Evolutionary conservation across 2,113 vertebrate species (phyloP).

Genomic region (Sceloporus undulatus): DNA sequence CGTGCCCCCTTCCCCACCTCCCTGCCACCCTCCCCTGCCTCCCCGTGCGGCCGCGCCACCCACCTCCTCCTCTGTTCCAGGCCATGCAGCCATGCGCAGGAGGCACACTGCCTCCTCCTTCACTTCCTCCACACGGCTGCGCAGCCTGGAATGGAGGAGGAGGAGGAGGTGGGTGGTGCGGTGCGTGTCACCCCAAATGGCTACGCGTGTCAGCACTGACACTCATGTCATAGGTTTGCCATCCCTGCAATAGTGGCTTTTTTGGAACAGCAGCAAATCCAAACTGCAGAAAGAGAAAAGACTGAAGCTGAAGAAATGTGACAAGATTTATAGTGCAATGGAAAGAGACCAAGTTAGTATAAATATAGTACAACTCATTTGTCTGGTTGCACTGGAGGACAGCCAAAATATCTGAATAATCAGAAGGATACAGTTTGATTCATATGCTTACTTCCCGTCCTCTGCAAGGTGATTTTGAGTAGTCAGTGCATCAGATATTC

Average conservation of each 20-base stretch:
- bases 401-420: constrained; percentile 31
- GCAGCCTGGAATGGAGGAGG: too few relatives aligned
- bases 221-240: too few relatives aligned
- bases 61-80: too few relatives aligned
- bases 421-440: constrained; percentile 30
- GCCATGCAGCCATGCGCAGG: too few relatives aligned
- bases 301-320: background rate
- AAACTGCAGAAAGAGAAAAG: background rate
- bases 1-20: too few relatives aligned
- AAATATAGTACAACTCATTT: constrained; percentile 33
- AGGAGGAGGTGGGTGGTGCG: too few relatives aligned
- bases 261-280: background rate
- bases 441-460: constrained; percentile 10
- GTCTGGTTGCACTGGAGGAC: constrained; percentile 26
- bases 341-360: constrained; percentile 3
- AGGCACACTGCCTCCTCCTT: too few relatives aligned
- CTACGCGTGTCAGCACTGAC: too few relatives aligned
- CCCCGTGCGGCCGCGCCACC: too few relatives aligned
- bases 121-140: too few relatives aligned
- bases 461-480: constrained; percentile 27
- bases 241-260: background rate
- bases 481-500: background rate
- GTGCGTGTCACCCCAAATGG: too few relatives aligned
- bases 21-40: too few relatives aligned
- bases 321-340: constrained; percentile 21